Evolutionary conservation across 2,113 vertebrate genomes (phyloP).

Genomic region (Acanthisitta chloris): DNA sequence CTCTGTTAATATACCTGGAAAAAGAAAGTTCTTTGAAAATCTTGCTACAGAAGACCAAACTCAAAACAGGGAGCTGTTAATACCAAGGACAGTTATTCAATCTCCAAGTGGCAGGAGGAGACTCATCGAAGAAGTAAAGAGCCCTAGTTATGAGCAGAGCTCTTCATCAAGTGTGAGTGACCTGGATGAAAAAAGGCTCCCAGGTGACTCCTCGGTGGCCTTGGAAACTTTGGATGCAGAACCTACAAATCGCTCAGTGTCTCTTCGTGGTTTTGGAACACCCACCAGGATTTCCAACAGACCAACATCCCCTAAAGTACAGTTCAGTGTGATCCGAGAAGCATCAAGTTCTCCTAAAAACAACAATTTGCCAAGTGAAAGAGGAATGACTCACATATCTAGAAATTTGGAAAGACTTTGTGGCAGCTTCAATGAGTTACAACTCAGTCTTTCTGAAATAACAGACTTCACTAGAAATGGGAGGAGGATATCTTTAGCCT

Average conservation of each 20-base stretch:
- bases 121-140: slow-evolving; percentile 82
- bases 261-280: slow-evolving; percentile 70
- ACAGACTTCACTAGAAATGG: slow-evolving; percentile 80
- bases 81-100: slow-evolving; percentile 73
- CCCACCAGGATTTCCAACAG: slow-evolving; percentile 73
- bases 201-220: slow-evolving; percentile 66
- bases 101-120: slow-evolving; percentile 76
- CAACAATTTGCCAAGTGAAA: slow-evolving; percentile 69
- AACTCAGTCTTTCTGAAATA: slow-evolving; percentile 82
- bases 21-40: slow-evolving; percentile 82
- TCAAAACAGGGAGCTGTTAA: slow-evolving; percentile 76
- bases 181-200: slow-evolving; percentile 72
- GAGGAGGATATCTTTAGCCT: slow-evolving; percentile 73
- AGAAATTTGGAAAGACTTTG: slow-evolving; percentile 85
- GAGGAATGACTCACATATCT: slow-evolving; percentile 74
- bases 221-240: slow-evolving; percentile 80
- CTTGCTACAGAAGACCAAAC: slow-evolving; percentile 71
- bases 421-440: slow-evolving; percentile 80
- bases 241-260: slow-evolving; percentile 72
- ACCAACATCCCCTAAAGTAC: slow-evolving; percentile 73
- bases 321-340: slow-evolving; percentile 55
- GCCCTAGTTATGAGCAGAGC: slow-evolving; percentile 73
- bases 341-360: slow-evolving; percentile 63
- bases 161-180: slow-evolving; percentile 77
- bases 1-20: slow-evolving; percentile 69